Evolutionary conservation across 2,888 invertebrate genomes (phyloP).

Genomic region (Gerosis bhagava): DNA sequence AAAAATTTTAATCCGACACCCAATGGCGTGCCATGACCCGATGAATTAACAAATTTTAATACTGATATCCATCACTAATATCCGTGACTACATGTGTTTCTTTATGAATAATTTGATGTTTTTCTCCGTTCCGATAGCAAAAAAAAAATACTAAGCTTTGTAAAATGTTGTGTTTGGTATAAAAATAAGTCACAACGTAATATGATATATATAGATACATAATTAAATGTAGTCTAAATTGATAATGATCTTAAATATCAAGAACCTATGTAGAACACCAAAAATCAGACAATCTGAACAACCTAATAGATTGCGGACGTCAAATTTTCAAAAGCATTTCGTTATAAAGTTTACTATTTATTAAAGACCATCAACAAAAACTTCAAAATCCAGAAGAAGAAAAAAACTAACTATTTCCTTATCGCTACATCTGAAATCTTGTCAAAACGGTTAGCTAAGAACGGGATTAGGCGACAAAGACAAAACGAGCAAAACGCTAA

Average conservation of each 20-base stretch:
- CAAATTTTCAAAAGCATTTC: conserved; percentile 16
- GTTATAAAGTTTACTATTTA: conserved; percentile 14
- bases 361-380: conserved; percentile 20
- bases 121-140: too few relatives aligned
- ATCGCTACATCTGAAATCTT: conserved; percentile 69
- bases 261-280: too few relatives aligned
- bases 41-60: conserved; percentile 13
- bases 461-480: conserved; percentile 72
- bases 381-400: conserved; percentile 37
- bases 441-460: conserved; percentile 81
- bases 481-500: conserved; percentile 67
- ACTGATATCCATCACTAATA: conserved; percentile 20
- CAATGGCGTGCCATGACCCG: too few relatives aligned
- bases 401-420: conserved; percentile 45
- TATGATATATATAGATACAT: too few relatives aligned
- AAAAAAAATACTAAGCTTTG: too few relatives aligned
- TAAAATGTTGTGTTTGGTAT: too few relatives aligned
- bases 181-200: too few relatives aligned
- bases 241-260: too few relatives aligned
- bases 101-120: too few relatives aligned
- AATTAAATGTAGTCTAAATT: too few relatives aligned
- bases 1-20: conserved; percentile 24
- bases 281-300: too few relatives aligned
- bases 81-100: conserved; percentile 2
- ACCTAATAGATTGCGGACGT: too few relatives aligned